These are phyloP conservation scores for Triplophysa siluroides DNA, from an alignment of 2,113 vertebrate species.

Conservation along the genomic window DNA sequence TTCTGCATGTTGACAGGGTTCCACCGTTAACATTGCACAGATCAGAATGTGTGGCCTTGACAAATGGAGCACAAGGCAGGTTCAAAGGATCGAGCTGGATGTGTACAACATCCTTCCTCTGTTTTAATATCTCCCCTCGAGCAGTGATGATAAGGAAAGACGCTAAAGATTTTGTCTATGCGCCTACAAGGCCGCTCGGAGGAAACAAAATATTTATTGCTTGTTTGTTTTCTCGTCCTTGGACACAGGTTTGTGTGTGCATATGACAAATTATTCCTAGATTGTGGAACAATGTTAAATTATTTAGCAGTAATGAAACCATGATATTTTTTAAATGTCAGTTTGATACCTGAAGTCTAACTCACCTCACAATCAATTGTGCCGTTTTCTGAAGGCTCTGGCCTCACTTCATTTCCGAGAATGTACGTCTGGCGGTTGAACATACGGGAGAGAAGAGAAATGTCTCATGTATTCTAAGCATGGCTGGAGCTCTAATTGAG, in stretches of 20 bases:
- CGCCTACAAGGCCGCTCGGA: neutral
- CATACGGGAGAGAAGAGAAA: neutral
- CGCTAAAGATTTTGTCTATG: neutral
- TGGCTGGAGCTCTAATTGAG: neutral
- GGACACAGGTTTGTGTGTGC: neutral
- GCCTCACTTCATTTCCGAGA: neutral
- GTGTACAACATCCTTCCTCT: constrained; percentile 6
- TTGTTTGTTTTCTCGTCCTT: neutral
- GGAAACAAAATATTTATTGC: neutral
- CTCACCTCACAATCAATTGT: neutral
- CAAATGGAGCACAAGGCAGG: neutral
- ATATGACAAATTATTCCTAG: neutral
- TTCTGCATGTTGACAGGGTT: neutral
- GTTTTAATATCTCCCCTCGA: constrained; percentile 15
- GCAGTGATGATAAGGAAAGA: neutral
- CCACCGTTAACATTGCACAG: neutral
- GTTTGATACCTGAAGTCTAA: neutral
- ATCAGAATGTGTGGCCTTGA: neutral
- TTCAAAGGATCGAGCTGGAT: constrained; percentile 1
- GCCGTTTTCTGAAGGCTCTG: neutral
- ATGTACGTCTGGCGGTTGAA: constrained; percentile 1
- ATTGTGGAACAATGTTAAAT: neutral
- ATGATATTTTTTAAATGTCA: neutral
- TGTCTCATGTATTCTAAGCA: neutral
- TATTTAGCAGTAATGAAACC: neutral